Conservation (phyloP, 2,888 invertebrate genomes). For the Arctia plantaginis region DNA sequence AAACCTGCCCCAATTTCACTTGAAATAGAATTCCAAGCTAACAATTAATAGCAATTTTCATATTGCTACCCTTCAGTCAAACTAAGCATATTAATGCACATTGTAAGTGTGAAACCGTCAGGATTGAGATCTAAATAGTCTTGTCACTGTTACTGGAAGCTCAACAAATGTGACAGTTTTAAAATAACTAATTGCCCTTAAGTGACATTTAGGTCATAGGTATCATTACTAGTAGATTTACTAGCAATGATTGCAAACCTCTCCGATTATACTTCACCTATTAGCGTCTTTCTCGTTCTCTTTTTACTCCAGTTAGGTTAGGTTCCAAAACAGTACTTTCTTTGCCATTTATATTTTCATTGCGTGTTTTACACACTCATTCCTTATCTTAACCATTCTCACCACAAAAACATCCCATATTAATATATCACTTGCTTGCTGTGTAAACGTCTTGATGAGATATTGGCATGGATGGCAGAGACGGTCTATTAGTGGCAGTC, state of each 20-base stretch:
- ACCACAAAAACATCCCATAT: too few relatives aligned
- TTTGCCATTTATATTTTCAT: too few relatives aligned
- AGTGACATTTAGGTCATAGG: background rate
- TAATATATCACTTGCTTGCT: too few relatives aligned
- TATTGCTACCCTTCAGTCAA: background rate
- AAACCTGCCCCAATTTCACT: background rate
- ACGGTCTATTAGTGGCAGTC: too few relatives aligned
- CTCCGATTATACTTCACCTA: background rate
- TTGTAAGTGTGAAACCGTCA: background rate
- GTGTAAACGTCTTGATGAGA: too few relatives aligned
- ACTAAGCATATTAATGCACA: background rate
- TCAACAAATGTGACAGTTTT: background rate
- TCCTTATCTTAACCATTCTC: too few relatives aligned
- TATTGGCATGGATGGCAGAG: too few relatives aligned
- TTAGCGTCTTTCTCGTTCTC: background rate
- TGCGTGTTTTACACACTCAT: too few relatives aligned
- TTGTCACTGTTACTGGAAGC: background rate
- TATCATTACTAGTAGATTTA: too few relatives aligned
- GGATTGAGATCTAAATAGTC: background rate
- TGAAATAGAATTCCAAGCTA: constrained; percentile 1
- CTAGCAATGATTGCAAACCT: too few relatives aligned
- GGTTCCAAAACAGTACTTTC: too few relatives aligned
- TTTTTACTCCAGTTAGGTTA: too few relatives aligned
- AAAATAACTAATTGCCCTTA: background rate
- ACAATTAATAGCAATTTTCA: background rate